These are phyloP conservation scores for Slavum lentiscoides DNA, from an alignment of 2,888 invertebrate species.

Conservation along the genomic window DNA sequence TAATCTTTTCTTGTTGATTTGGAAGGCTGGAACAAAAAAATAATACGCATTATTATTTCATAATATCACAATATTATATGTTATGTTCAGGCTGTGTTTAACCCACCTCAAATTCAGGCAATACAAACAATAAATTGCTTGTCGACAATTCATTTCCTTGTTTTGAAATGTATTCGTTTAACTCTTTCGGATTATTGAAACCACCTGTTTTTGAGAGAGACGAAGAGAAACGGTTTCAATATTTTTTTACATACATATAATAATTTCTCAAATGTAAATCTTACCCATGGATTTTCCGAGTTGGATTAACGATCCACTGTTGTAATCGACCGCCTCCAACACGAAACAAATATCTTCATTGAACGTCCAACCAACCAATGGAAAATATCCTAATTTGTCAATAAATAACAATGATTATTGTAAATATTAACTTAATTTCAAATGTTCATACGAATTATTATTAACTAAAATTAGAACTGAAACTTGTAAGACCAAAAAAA, in stretches of 20 bases:
- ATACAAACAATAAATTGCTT: constrained; percentile 52
- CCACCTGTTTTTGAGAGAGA: background rate
- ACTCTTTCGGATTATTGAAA: constrained; percentile 41
- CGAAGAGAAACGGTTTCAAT: background rate
- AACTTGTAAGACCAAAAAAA: too few species aligned
- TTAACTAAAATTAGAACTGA: too few species aligned
- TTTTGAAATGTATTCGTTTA: constrained; percentile 42
- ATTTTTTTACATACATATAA: background rate
- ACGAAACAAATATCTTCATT: constrained; percentile 69
- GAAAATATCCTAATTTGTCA: constrained; percentile 72
- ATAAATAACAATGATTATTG: background rate
- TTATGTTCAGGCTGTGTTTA: background rate
- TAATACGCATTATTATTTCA: too few species aligned
- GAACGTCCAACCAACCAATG: constrained; percentile 85
- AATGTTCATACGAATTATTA: too few species aligned
- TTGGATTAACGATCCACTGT: constrained; percentile 83
- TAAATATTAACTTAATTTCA: background rate
- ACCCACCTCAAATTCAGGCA: constrained; percentile 33
- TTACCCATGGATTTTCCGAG: constrained; percentile 79
- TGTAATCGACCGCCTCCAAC: constrained; percentile 84
- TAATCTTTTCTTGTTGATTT: constrained; percentile 63
- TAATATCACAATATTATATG: background rate
- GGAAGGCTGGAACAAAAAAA: constrained; percentile 18
- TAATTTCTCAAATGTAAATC: constrained; percentile 43
- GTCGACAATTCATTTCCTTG: constrained; percentile 47